Evolutionary conservation across 2,113 vertebrate species (phyloP), one percentile per base, ranked within the genome.

Genomic region (Hippocampus barbouri): DNA sequence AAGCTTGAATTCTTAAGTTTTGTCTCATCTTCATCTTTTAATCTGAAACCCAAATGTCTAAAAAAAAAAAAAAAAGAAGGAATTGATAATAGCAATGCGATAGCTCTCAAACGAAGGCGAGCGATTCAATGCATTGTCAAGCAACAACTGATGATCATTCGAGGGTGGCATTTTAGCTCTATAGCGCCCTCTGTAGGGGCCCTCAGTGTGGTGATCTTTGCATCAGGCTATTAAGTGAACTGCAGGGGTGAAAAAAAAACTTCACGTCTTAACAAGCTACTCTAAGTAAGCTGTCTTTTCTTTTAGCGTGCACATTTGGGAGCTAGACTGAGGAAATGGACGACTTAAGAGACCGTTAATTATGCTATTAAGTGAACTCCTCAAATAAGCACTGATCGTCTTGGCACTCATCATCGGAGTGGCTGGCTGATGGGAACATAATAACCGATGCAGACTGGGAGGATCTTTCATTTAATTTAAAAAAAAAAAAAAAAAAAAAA

Each of bases 111-210:
- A n/a, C 21, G 21, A 54, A 54, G 53, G 6, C 2, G 8, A n/a
- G 7, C 21, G 20, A 4, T n/a, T 80, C 78, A 34, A 34, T 30
- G 25, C 14, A 15, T 23, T 30, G 34, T 21, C 78, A 79, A 83
- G 59, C 77, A n/a, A 41, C 70, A 62, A 70, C 59, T 73, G 66
- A 38, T 38, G 34, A 67, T 82, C 79, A 85, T 86, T 76, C 85
- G 72, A 10, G 6, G 40, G 72, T 68, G 69, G 83, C 71, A 41
- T n/a, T 77, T 71, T 82, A 76, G 74, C 86, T 89, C 88, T 90
- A 81, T 91, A 86, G 72, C 89, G 81, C 92, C 92, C 87, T 86
- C 90, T 86, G 75, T 82, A 93, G 91, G 91, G 67, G 8, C 30
- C 30, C 11, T 10, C 57, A 60, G 49, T 67, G 38, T 8, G 30